Evolutionary conservation across 1,140 invertebrate genomes (phyloP), one percentile per base, ranked within the genome.

Genomic region (Drosophila chauvacae): DNA sequence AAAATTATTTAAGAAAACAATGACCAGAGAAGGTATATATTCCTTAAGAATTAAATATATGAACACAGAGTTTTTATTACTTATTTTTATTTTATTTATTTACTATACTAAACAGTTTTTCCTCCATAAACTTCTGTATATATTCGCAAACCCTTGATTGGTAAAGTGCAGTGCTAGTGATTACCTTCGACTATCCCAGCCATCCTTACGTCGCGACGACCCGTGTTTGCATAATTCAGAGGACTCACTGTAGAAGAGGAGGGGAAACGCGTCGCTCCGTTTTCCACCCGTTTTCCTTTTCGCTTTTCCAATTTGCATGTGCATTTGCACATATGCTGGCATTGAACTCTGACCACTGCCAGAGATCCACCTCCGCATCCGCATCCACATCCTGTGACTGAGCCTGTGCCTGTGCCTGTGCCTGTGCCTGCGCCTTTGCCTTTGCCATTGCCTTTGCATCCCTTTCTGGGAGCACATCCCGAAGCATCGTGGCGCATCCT

Each of bases 311-410:
- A 76, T 84, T 76, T 80, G 61, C 81, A 84, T 79, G 63, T 70
- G 61, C 65, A 76, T 63, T 66, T 84, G 76, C 51, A 65, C 35
- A 62, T 56, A 56, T 70, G 63, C 64, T 70, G 30, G 45, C 68
- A 84, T 80, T 80, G 71, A 84, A 60, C 61, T 65, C 45, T 77
- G 79, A 77, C 77, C 77, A 77, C 56, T 79, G 76, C 61, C 60
- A 53, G 50, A 41, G 48, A 51, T 28, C 33, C 50, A 35, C 33
- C 53, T 39, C 33, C 35, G 35, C 35, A 56, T 11, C 26, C 26
- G 26, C 23, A 23, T 23, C 23, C 23, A 23, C 23, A 23, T 23
- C 53, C 53, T 7, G 26, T 16, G 23, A 16, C 23, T 26, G 45
- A n/a, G 26, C 47, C 28, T 51, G 23, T 23, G 2, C 5, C 4